Conservation (phyloP, 2,113 vertebrate genomes). For the Hipposideros armiger region DNA sequence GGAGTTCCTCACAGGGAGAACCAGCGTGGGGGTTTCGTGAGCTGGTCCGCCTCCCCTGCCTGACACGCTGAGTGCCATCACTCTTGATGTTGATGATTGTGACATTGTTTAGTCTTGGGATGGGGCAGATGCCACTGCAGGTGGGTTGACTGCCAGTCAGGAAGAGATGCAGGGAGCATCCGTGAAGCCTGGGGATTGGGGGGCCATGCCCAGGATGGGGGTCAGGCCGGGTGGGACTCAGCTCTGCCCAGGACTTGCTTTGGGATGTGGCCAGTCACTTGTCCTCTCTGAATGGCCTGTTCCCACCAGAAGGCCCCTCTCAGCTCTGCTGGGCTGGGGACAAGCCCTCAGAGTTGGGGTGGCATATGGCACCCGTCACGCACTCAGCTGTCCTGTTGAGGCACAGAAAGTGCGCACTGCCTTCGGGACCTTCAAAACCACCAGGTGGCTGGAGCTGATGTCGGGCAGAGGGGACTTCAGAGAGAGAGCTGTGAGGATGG, state of each 20-base stretch:
- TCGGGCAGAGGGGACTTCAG: fast-evolving
- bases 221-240: not conserved
- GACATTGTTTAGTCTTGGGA: fast-evolving
- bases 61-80: fast-evolving
- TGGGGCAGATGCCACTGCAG: not conserved
- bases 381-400: not conserved
- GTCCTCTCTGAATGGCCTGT: not conserved
- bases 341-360: not conserved
- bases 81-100: fast-evolving
- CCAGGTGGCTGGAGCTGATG: not conserved
- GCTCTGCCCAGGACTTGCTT: not conserved
- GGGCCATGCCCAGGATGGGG: no score
- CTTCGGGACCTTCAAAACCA: no score
- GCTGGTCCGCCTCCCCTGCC: not conserved
- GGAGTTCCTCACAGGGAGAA: fast-evolving
- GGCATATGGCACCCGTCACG: fast-evolving
- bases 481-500: fast-evolving
- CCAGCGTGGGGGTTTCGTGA: fast-evolving
- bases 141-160: fast-evolving
- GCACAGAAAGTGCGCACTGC: fast-evolving
- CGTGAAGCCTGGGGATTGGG: not conserved
- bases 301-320: not conserved
- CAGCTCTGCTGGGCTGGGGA: not conserved
- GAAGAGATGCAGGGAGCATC: not conserved
- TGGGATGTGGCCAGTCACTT: fast-evolving